Base-by-base conservation (phyloP, 2,113 vertebrate species). In the Corythornis madagascariensis region DNA sequence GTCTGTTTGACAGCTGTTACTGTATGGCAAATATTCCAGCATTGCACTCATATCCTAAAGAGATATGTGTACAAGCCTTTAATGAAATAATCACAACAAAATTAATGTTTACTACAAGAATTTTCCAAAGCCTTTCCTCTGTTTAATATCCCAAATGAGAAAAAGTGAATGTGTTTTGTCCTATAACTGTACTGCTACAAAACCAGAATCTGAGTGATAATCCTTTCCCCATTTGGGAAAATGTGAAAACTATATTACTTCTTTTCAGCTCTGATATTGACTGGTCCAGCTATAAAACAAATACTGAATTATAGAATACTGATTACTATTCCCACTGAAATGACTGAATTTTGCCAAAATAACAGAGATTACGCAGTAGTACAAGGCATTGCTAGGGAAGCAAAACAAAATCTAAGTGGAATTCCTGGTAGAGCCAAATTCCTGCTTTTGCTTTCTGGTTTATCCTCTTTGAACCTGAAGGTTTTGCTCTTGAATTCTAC, bases 1-100 rank as follows among this genome's bases (percentile, higher is more conserved):
- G 18, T 35, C 52, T 93, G 57, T 21, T 47, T 69, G 70, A 78
- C 60, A 86, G 79, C 66, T 92, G 76, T 67, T 90, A 76, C 29
- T 1, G 0, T 15, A 17, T 29, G 35, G 79, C 40, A 55, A 25
- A 47, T 71, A 69, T 17, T 53, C 28, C 40, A 89, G 61, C 65
- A 45, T 26, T 45, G 40, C 1, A 1, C 43, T 66, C n/a, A 38
- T 48, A 48, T 70, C 63, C 48, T 64, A 42, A 74, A 82, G 45
- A 86, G 47, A 52, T 79, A 85, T 43, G 29, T 24, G 13, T 59
- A 86, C 35, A 47, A 86, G 57, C 33, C 22, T 65, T 92, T 88
- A 29, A 24, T 20, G 4, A 82, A 91, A 83, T 71, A 48, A 84
- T 52, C 57, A 22, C 56, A 86, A 70, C 16, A 94, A 81, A 40